Evolutionary conservation across 2,113 vertebrate species (phyloP), one percentile per base, ranked within the genome.

Genomic region (Scartelaos histophorus): DNA sequence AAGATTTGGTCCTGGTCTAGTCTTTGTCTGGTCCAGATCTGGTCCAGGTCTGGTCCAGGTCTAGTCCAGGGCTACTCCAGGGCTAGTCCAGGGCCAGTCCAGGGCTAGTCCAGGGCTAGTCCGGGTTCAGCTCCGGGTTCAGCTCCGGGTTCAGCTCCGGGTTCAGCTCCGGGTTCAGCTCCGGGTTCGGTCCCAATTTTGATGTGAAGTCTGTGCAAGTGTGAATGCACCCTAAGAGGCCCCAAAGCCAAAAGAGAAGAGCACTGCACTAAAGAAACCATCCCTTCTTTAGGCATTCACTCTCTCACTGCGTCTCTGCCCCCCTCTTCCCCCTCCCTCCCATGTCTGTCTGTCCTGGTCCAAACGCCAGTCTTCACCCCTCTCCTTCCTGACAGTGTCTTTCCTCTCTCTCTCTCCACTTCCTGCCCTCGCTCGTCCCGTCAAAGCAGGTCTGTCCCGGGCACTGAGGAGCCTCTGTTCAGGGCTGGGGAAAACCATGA

Each of bases 401-500:
- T 85, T 80, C 82, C 56, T 15, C 80, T 82, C 76, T 81, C 72
- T 85, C 81, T 79, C 83, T 79, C 65, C 45, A 64, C 85, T 87
- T 89, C 85, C 85, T 84, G 83, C 81, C 85, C 85, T 86, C 86
- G 78, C 85, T 84, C 72, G 69, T 73, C 65, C 76, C 15, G 61
- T 90, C 82, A 91, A 93, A 90, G 89, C 88, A 12, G 73, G 76
- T 82, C 86, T 91, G 88, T 93, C 85, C 82, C 24, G 1, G 78
- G 81, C 77, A 91, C 89, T 91, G 81, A 91, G 86, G 84, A 82
- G 38, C 81, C 81, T 91, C 92, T 91, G 91, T 92, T 91, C 87
- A 69, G 71, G 16, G 85, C 83, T 81, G 86, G 75, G 82, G 76
- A 87, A 85, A 87, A 80, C 72, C 74, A 87, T 54, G 78, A 83